These are phyloP conservation scores for Tribolium freemani DNA, from an alignment of 2,888 invertebrate genomes.

Conservation along the genomic window DNA sequence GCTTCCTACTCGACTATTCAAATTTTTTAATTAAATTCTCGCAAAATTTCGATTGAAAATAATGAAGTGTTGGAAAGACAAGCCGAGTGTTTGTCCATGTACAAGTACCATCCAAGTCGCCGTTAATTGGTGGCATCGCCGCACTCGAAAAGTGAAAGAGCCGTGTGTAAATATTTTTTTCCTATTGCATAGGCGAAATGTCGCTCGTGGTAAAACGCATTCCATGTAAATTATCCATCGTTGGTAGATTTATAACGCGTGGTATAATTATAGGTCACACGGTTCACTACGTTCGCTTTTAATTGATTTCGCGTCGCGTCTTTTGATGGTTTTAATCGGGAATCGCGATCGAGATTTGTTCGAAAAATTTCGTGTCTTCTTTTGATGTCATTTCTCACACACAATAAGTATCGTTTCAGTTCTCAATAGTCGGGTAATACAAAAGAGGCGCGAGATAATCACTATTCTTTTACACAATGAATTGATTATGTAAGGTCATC, in stretches of 20 bases:
- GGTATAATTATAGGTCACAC: slow-evolving; percentile 50
- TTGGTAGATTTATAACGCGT: slow-evolving; percentile 50
- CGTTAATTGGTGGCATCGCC: slow-evolving; percentile 42
- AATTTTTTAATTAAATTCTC: slow-evolving; percentile 16
- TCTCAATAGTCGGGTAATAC: slow-evolving; percentile 45
- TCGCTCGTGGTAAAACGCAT: slow-evolving; percentile 51
- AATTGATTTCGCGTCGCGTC: slow-evolving; percentile 45
- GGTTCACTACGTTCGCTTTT: slow-evolving; percentile 45
- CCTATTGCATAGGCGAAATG: slow-evolving; percentile 46
- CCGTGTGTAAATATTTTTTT: slow-evolving; percentile 6
- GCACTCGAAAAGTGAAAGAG: slow-evolving; percentile 36
- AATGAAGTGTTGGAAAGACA: slow-evolving; percentile 11
- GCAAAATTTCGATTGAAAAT: slow-evolving; percentile 15
- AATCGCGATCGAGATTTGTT: slow-evolving; percentile 6
- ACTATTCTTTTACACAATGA: slow-evolving; percentile 52
- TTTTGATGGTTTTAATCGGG: slow-evolving; percentile 26
- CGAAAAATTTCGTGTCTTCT: slow-evolving; percentile 30
- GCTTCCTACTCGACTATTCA: slow-evolving; percentile 13
- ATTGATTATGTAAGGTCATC: slow-evolving; percentile 53
- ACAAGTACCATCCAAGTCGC: slow-evolving; percentile 41
- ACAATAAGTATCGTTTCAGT: slow-evolving; percentile 36
- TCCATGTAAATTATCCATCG: slow-evolving; percentile 51
- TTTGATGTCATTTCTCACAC: slow-evolving; percentile 41
- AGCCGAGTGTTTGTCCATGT: slow-evolving; percentile 37
- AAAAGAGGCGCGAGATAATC: slow-evolving; percentile 47